A percentile compares a stretch with the other conserved stretches of the same genome.
Evolutionary conservation across 2,113 vertebrate genomes (phyloP).

Genomic region (Hassar affinis): DNA sequence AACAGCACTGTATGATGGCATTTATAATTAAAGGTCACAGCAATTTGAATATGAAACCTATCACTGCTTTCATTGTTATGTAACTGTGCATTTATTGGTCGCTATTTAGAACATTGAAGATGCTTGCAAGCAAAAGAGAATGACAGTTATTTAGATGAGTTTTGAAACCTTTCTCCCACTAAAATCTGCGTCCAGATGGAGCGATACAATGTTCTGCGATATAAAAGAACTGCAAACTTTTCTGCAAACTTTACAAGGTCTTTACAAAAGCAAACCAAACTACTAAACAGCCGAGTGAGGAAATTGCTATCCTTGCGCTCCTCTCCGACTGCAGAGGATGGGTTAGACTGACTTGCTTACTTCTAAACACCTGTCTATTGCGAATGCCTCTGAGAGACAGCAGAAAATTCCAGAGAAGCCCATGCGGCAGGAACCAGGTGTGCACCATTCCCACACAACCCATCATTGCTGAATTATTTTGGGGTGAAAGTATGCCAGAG

Average conservation of each 20-base stretch:
- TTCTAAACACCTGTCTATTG: not conserved
- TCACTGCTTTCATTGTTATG: too few species aligned
- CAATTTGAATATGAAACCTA: too few species aligned
- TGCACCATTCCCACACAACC: slow-evolving; percentile 56
- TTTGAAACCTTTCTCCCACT: too few species aligned
- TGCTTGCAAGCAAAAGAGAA: too few species aligned
- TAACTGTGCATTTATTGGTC: too few species aligned
- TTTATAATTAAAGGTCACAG: too few species aligned
- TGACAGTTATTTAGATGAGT: too few species aligned
- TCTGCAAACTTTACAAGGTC: not conserved
- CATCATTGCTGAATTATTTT: slow-evolving; percentile 51
- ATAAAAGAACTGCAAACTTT: not conserved
- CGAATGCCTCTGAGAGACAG: not conserved
- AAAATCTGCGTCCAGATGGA: too few species aligned
- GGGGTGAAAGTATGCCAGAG: slow-evolving; percentile 65
- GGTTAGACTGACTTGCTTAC: not conserved
- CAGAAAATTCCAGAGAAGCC: slow-evolving; percentile 38
- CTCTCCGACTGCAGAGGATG: not conserved
- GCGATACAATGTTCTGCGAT: too few species aligned
- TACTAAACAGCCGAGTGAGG: not conserved
- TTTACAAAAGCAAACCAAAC: not conserved
- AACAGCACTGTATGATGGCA: too few species aligned
- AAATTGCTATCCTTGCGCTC: slow-evolving; percentile 6
- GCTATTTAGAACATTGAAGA: too few species aligned
- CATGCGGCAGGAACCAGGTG: slow-evolving; percentile 61